Conservation (phyloP, 2,113 vertebrate species). For the Riparia riparia region DNA sequence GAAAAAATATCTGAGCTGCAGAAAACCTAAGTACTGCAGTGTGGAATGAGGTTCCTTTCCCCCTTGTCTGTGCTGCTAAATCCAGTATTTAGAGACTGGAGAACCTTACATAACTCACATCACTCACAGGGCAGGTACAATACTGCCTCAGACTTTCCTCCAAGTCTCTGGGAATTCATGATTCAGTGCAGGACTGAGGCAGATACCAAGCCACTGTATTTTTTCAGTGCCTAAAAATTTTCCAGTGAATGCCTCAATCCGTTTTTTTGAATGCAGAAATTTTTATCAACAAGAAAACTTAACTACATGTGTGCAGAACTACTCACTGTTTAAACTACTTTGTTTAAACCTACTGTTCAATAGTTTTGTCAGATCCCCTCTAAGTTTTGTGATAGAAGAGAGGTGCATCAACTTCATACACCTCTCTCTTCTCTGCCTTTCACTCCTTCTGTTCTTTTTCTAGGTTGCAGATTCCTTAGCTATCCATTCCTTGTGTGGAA, state of each 20-base stretch:
- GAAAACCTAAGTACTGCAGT: not conserved
- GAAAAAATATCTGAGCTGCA: not conserved
- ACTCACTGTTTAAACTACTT: not conserved
- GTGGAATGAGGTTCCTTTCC: not conserved
- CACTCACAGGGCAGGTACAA: not conserved
- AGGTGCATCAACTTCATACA: rapidly evolving
- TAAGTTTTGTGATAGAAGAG: not conserved
- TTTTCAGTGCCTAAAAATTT: not conserved
- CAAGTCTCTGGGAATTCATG: not conserved
- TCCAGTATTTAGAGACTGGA: not conserved
- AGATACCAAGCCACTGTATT: not conserved
- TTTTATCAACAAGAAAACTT: not conserved
- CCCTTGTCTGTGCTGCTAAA: not conserved
- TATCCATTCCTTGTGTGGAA: rapidly evolving
- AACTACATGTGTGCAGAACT: not conserved
- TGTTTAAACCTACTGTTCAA: not conserved
- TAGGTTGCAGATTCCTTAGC: not conserved
- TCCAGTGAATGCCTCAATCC: not conserved
- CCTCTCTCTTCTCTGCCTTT: not conserved
- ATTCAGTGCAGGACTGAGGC: not conserved
- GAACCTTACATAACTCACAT: not conserved
- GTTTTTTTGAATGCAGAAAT: not conserved
- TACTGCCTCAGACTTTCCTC: not conserved
- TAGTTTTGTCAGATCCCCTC: not conserved
- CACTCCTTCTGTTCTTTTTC: not conserved